These are phyloP conservation scores for Premnoplex brunnescens DNA, from an alignment of 2,797 vertebrate genomes.

Conservation along the genomic window DNA sequence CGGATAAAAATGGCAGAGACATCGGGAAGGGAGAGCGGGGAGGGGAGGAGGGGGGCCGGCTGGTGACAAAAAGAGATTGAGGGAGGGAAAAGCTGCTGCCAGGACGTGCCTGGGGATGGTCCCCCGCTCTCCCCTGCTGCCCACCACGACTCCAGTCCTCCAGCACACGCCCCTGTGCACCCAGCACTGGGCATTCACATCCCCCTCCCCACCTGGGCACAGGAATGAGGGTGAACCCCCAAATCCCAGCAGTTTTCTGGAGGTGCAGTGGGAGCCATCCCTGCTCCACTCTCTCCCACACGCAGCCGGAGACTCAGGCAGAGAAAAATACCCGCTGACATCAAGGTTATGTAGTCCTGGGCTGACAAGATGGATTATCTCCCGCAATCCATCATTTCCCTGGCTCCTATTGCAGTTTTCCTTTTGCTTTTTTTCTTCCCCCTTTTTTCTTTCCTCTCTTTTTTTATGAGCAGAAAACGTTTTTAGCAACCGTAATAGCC, in stretches of 20 bases:
- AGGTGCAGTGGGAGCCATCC: background rate
- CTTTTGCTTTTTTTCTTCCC: constrained; percentile 8
- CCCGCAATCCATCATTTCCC: constrained; percentile 43
- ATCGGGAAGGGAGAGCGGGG: background rate
- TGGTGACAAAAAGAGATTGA: constrained; percentile 20
- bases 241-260: accelerated
- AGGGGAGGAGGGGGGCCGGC: background rate
- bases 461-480: constrained; percentile 47
- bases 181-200: accelerated
- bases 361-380: constrained; percentile 73
- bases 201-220: background rate
- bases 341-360: constrained; percentile 73
- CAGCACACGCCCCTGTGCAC: background rate
- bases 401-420: constrained; percentile 58
- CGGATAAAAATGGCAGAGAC: constrained; percentile 67
- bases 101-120: background rate
- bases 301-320: constrained; percentile 49
- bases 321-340: constrained; percentile 72
- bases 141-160: accelerated
- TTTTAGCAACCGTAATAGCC: constrained; percentile 72
- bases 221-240: background rate
- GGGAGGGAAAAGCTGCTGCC: background rate
- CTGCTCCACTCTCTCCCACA: background rate
- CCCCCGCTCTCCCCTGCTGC: accelerated
- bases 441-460: background rate